Evolutionary conservation across 2,797 vertebrate species (phyloP).

Genomic region (Coregonus suidteri): DNA sequence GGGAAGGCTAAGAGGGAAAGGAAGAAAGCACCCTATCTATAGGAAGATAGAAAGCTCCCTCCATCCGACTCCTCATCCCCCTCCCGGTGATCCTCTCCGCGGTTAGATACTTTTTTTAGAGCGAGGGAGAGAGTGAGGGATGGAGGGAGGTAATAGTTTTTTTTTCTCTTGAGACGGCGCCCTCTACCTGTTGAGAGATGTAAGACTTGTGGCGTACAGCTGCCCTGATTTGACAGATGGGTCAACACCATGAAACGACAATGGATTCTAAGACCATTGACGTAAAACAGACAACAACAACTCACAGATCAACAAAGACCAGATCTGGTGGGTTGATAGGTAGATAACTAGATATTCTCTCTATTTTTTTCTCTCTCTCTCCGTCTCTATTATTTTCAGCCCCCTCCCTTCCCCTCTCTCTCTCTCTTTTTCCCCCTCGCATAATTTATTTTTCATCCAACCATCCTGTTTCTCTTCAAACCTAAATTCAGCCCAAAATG

Average conservation of each 20-base stretch:
- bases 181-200: background rate
- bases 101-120: conserved; percentile 13
- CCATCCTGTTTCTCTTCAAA: background rate
- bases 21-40: conserved; percentile 32
- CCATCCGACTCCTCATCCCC: conserved; percentile 15
- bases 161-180: background rate
- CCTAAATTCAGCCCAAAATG: conserved; percentile 22
- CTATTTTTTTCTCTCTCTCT: conserved; percentile 47
- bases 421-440: conserved; percentile 1
- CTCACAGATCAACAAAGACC: too few species aligned
- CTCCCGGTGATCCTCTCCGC: conserved; percentile 27
- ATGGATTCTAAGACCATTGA: background rate
- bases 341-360: background rate
- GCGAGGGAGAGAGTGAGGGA: conserved; percentile 29
- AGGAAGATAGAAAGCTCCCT: background rate
- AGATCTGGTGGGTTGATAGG: background rate
- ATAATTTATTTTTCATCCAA: background rate
- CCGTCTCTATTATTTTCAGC: conserved; percentile 5
- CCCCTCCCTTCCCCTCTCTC: background rate
- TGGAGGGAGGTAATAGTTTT: conserved; percentile 15
- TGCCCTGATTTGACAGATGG: background rate
- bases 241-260: background rate
- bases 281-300: background rate
- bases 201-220: background rate
- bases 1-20: conserved; percentile 60